Evolutionary conservation across 2,113 vertebrate genomes (phyloP).

Genomic region (Steatornis caripensis): DNA sequence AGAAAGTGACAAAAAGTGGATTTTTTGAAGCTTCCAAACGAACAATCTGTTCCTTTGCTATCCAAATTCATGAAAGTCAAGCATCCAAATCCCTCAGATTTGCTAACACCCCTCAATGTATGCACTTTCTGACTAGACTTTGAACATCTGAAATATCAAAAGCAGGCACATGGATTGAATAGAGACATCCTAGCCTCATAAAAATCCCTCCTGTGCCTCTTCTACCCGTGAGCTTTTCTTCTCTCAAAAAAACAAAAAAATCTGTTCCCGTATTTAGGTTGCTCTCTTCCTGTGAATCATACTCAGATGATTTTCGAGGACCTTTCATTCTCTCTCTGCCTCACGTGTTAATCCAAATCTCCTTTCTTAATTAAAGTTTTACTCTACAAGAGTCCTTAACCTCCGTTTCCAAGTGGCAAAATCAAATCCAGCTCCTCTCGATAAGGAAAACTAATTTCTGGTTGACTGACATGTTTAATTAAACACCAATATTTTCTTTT

Average conservation of each 20-base stretch:
- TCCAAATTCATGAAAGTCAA: neutral
- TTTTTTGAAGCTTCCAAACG: neutral
- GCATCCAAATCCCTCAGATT: neutral
- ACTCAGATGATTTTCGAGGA: constrained; percentile 27
- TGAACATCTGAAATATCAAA: neutral
- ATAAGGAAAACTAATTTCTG: constrained; percentile 41
- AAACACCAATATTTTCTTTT: constrained; percentile 46
- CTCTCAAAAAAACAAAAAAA: neutral
- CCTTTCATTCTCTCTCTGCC: constrained; percentile 13
- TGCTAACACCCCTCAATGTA: neutral
- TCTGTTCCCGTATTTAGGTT: constrained; percentile 43
- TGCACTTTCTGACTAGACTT: neutral
- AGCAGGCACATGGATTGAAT: neutral
- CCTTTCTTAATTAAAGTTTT: constrained; percentile 56
- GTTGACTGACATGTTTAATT: constrained; percentile 67
- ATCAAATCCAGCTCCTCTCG: constrained; percentile 28
- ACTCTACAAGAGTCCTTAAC: neutral
- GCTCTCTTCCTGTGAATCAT: constrained; percentile 27
- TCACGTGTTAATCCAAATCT: constrained; percentile 53
- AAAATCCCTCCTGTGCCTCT: neutral
- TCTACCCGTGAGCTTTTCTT: neutral
- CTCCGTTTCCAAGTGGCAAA: constrained; percentile 3
- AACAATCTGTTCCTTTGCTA: neutral
- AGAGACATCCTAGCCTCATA: neutral
- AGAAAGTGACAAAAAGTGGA: neutral